Conservation (phyloP, 2,888 invertebrate genomes). For the Nemotelus nigrinus region DNA sequence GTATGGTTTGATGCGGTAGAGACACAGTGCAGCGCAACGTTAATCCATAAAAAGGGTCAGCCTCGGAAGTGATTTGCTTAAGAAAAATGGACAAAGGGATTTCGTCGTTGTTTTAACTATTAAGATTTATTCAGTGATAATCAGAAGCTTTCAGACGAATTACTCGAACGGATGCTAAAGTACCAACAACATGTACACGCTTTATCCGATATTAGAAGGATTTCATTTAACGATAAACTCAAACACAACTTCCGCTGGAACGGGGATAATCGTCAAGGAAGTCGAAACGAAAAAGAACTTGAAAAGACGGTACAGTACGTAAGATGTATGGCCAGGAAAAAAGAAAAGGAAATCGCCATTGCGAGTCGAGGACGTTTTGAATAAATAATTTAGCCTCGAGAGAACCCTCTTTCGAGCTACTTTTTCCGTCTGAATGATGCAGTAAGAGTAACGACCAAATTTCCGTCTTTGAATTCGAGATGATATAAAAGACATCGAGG, state of each 20-base stretch:
- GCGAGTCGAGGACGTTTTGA: conserved; percentile 40
- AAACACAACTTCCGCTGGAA: conserved; percentile 25
- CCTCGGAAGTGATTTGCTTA: conserved; percentile 51
- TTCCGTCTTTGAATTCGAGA: conserved; percentile 6
- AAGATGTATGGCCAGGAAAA: conserved; percentile 25
- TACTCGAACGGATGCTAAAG: conserved; percentile 50
- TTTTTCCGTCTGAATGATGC: neutral
- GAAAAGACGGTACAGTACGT: conserved; percentile 4
- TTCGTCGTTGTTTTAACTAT: conserved; percentile 53
- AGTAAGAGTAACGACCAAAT: conserved; percentile 27
- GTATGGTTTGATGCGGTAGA: neutral
- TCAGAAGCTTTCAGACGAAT: conserved; percentile 55
- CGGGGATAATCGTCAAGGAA: conserved; percentile 39
- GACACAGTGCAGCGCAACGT: conserved; percentile 39
- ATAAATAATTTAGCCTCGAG: conserved; percentile 42
- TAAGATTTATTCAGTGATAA: conserved; percentile 55
- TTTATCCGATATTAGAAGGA: conserved; percentile 33
- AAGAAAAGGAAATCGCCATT: conserved; percentile 10
- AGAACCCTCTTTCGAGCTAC: conserved; percentile 5
- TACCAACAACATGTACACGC: conserved; percentile 28
- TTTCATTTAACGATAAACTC: conserved; percentile 44
- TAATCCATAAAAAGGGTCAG: conserved; percentile 50
- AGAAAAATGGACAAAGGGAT: conserved; percentile 52
- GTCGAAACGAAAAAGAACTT: conserved; percentile 16
- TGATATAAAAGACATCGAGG: conserved; percentile 35